These are phyloP conservation scores for Drymodes brunneopygia DNA, from an alignment of 2,113 vertebrate species.

Conservation along the genomic window DNA sequence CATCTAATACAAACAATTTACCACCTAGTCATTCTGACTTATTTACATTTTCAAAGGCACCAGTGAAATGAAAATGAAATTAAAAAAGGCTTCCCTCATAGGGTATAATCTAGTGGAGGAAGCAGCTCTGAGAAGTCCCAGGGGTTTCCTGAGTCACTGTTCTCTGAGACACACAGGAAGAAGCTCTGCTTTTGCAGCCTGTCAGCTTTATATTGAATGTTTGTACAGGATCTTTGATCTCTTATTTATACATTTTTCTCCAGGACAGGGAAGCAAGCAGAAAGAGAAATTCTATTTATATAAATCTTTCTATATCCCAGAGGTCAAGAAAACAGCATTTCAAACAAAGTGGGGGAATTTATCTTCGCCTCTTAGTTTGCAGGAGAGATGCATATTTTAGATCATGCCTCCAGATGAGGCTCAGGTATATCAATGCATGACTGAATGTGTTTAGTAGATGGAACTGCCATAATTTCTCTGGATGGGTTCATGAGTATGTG, in stretches of 20 bases:
- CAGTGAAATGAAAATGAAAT: constrained; percentile 14
- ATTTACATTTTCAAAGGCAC: constrained; percentile 13
- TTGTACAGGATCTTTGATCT: constrained; percentile 62
- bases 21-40: not conserved
- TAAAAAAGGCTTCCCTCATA: not conserved
- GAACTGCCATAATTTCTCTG: not conserved
- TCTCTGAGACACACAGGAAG: constrained; percentile 10
- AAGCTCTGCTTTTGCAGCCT: constrained; percentile 20
- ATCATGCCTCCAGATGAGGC: not conserved
- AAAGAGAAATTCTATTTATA: constrained; percentile 55
- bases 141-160: constrained; percentile 12
- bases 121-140: not conserved
- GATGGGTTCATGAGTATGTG: not conserved
- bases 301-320: constrained; percentile 33
- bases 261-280: constrained; percentile 46
- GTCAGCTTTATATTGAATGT: constrained; percentile 49
- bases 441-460: not conserved
- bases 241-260: constrained; percentile 62
- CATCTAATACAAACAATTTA: not conserved
- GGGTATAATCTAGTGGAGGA: not conserved
- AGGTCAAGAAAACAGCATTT: constrained; percentile 47
- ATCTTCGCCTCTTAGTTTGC: constrained; percentile 20
- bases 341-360: constrained; percentile 47
- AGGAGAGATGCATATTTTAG: not conserved
- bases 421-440: not conserved